phyloP scores from a whole-genome alignment of 2,113 vertebrate species.

The Corvus cornix region DNA sequence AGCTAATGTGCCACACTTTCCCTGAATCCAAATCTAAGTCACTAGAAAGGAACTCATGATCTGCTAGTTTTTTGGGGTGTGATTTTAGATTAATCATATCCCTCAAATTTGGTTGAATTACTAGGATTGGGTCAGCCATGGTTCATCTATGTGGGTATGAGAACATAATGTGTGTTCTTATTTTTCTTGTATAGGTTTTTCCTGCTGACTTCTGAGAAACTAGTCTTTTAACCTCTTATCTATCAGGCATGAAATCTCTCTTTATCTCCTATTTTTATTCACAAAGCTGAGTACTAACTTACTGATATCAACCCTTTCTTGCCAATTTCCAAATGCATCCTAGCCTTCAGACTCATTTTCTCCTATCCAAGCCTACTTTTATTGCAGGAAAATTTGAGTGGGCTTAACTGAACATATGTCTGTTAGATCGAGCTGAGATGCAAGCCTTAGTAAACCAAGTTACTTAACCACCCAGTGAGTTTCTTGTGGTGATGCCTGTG shows the following conservation, averaged over 20 bases:
- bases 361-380: neutral
- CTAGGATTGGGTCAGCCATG: neutral
- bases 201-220: neutral
- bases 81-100: neutral
- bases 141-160: neutral
- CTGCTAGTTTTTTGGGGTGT: neutral
- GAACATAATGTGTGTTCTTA: neutral
- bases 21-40: neutral
- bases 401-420: neutral
- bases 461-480: slow-evolving; percentile 36
- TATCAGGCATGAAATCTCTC: neutral
- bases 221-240: neutral
- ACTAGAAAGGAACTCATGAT: neutral
- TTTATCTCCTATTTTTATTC: neutral
- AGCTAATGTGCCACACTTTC: neutral
- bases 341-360: neutral
- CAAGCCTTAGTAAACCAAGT: neutral
- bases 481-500: slow-evolving; percentile 35
- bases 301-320: neutral
- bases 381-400: neutral
- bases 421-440: slow-evolving; percentile 27
- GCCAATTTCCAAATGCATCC: neutral
- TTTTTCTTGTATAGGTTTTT: neutral
- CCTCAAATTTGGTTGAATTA: neutral
- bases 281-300: neutral